Conservation (phyloP, 2,888 invertebrate genomes). For the Pristionchus exspectatus region DNA sequence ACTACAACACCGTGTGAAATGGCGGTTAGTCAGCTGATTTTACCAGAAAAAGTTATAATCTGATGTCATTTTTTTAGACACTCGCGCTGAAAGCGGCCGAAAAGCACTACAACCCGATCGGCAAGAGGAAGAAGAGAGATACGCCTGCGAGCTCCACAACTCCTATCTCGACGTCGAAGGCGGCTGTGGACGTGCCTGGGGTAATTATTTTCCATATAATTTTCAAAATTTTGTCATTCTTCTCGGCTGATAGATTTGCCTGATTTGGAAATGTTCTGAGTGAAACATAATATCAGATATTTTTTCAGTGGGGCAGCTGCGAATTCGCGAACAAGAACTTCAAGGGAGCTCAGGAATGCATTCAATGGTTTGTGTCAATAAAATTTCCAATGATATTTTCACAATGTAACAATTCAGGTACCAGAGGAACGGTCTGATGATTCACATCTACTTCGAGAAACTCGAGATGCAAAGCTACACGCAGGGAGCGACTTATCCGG, state of each 20-base stretch:
- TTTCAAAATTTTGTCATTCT: too few relatives aligned
- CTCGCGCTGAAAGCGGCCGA: background rate
- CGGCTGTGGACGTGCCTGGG: background rate
- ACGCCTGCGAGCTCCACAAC: background rate
- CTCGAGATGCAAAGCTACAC: background rate
- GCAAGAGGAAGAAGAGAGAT: background rate
- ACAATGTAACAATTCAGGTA: background rate
- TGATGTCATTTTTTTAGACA: background rate
- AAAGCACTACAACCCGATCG: background rate
- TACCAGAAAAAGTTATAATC: background rate
- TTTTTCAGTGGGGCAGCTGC: background rate
- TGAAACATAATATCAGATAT: background rate
- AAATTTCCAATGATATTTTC: too few relatives aligned
- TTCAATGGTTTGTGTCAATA: background rate
- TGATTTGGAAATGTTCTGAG: background rate
- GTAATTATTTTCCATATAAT: background rate
- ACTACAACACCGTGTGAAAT: background rate
- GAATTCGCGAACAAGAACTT: constrained; percentile 35
- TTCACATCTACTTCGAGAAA: constrained; percentile 9
- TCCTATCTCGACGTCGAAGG: background rate
- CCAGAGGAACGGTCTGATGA: background rate
- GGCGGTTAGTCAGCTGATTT: background rate
- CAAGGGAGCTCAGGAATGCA: background rate
- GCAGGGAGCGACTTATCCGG: constrained; percentile 22
- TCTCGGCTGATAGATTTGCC: background rate